These are phyloP conservation scores for Thymelicus sylvestris DNA, from an alignment of 2,888 invertebrate genomes.

Conservation along the genomic window DNA sequence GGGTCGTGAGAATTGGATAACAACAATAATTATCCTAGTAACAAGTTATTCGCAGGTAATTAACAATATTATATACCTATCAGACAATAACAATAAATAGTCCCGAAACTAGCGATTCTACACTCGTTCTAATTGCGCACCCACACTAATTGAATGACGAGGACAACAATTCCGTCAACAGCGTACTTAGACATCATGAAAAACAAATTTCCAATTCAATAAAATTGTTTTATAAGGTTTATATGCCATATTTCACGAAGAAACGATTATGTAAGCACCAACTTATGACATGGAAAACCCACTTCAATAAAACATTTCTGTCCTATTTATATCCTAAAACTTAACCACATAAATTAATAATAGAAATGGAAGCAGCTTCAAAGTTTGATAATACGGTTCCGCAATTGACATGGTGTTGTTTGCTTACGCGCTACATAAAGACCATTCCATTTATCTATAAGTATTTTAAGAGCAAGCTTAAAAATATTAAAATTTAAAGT, in stretches of 20 bases:
- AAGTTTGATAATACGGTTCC: constrained; percentile 9
- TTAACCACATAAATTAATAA: not conserved
- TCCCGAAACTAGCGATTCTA: constrained; percentile 17
- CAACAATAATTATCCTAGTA: not conserved
- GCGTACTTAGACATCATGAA: constrained; percentile 1
- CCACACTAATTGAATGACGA: constrained; percentile 18
- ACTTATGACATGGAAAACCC: not conserved
- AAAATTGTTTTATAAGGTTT: not conserved
- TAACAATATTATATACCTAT: constrained; percentile 17
- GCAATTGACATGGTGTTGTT: constrained; percentile 22
- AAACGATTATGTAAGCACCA: constrained; percentile 3
- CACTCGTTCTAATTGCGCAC: constrained; percentile 16
- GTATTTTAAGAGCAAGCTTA: constrained; percentile 17
- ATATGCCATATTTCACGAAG: not conserved
- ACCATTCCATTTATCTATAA: not conserved
- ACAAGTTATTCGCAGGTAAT: constrained; percentile 2
- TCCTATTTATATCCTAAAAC: not conserved
- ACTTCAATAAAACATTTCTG: not conserved
- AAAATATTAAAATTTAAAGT: constrained; percentile 13
- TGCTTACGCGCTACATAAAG: constrained; percentile 6
- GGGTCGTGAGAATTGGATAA: constrained; percentile 4
- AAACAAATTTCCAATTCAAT: constrained; percentile 1
- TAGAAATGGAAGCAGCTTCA: constrained; percentile 21
- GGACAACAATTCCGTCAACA: constrained; percentile 22
- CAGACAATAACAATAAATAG: not conserved